These are phyloP conservation scores for Chymomyza fuscimana DNA, from an alignment of 2,888 invertebrate genomes.

Conservation along the genomic window DNA sequence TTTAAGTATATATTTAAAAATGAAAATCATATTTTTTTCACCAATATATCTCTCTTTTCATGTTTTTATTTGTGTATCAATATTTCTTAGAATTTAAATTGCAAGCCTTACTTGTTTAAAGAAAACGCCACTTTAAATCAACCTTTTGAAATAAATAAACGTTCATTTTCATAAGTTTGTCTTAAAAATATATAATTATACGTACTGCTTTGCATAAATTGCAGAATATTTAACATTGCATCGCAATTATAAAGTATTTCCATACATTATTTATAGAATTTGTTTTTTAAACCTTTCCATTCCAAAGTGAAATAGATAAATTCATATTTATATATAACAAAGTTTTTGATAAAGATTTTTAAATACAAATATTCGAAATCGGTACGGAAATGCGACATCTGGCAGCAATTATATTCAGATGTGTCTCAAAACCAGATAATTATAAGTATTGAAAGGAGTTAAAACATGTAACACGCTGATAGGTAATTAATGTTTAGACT, in stretches of 20 bases:
- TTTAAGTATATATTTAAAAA: conserved; percentile 28
- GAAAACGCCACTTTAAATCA: not conserved
- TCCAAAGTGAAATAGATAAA: no score
- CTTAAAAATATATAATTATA: not conserved
- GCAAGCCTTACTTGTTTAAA: not conserved
- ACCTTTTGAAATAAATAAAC: not conserved
- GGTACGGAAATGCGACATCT: not conserved
- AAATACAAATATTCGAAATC: not conserved
- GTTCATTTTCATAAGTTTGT: not conserved
- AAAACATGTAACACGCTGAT: no score
- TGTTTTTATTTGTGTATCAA: not conserved
- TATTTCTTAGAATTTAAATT: not conserved
- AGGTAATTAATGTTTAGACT: no score
- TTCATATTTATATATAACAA: no score
- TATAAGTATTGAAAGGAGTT: not conserved
- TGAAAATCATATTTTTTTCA: conserved; percentile 40
- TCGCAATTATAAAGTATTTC: not conserved
- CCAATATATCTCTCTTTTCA: conserved; percentile 25
- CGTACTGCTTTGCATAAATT: not conserved
- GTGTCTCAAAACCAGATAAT: not conserved
- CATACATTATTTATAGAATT: not conserved
- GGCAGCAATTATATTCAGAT: not conserved
- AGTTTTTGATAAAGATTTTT: not conserved
- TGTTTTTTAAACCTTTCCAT: not conserved
- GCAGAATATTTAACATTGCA: not conserved